A percentile compares a stretch with the other conserved stretches of the same genome.
phyloP scores from a whole-genome alignment of 2,113 vertebrate species.

The Nesoenas mayeri region DNA sequence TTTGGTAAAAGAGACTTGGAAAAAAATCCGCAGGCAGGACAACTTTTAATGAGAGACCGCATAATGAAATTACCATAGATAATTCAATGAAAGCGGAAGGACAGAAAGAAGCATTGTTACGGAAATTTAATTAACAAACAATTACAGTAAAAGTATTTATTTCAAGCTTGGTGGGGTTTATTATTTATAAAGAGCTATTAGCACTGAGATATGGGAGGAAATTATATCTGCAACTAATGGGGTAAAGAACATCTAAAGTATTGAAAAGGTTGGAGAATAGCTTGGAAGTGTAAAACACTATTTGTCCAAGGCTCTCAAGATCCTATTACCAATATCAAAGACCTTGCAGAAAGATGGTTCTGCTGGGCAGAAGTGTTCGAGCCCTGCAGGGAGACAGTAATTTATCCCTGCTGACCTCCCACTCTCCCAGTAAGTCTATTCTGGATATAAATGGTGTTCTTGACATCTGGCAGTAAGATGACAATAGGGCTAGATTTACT shows the following conservation, averaged over 20 bases:
- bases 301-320: background rate
- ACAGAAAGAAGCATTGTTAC: background rate
- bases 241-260: background rate
- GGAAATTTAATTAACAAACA: constrained; percentile 22
- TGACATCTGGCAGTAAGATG: background rate
- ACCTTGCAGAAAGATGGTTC: background rate
- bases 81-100: constrained; percentile 25
- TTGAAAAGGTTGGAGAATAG: background rate
- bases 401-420: background rate
- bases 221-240: background rate
- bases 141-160: background rate
- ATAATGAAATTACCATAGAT: background rate
- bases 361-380: background rate
- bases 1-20: background rate
- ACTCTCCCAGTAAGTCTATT: background rate
- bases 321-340: background rate
- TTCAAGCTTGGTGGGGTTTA: background rate
- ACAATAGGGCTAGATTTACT: background rate
- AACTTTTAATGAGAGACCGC: background rate
- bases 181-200: background rate
- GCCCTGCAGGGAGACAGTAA: background rate
- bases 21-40: background rate
- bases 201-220: background rate
- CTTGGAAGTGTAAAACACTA: background rate
- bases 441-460: background rate